phyloP scores from a whole-genome alignment of 1,140 invertebrate genomes.

The Monomorium pharaonis region DNA sequence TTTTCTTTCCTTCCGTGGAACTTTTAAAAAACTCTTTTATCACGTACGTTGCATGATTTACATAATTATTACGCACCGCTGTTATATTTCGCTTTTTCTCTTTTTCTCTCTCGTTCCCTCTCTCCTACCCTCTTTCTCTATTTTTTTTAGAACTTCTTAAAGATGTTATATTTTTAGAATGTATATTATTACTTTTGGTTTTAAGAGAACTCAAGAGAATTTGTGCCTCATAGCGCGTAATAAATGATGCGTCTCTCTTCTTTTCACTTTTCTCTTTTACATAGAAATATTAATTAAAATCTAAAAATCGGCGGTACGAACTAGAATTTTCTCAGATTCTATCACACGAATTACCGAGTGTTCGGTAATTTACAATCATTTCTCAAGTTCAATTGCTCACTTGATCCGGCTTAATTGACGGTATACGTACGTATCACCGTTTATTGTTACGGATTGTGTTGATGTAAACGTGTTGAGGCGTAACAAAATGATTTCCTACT shows the following conservation, averaged over 20 bases:
- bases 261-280: not conserved
- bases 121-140: not conserved
- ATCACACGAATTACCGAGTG: slow-evolving; percentile 44
- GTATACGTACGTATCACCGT: slow-evolving; percentile 12
- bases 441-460: slow-evolving; percentile 16
- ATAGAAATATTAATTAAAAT: not conserved
- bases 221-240: no score
- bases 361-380: slow-evolving; percentile 70
- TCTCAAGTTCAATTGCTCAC: slow-evolving; percentile 75
- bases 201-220: no score
- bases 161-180: no score
- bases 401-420: slow-evolving; percentile 66
- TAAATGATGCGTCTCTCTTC: no score
- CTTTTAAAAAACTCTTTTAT: not conserved
- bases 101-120: not conserved
- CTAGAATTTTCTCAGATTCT: slow-evolving; percentile 26
- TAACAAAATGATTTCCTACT: slow-evolving; percentile 26
- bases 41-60: not conserved
- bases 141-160: no score
- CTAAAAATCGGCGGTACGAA: not conserved
- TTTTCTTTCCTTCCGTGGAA: not conserved
- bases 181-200: no score
- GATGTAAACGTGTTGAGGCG: slow-evolving; percentile 1
- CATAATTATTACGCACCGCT: not conserved
- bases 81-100: not conserved